Conservation (phyloP, 2,113 vertebrate species). For the Gasterosteus aculeatus region DNA sequence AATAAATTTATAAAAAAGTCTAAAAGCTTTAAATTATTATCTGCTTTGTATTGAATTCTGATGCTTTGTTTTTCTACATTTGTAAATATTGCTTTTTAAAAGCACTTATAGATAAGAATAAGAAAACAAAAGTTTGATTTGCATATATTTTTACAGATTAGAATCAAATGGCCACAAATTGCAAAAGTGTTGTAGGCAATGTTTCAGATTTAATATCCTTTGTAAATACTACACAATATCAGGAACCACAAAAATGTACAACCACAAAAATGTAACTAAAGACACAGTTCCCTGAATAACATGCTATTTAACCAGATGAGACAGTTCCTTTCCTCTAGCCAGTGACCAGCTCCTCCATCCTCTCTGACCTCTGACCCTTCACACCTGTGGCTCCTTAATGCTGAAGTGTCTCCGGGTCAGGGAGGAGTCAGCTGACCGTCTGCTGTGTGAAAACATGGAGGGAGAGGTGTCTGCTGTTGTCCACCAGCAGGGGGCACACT, state of each 20-base stretch:
- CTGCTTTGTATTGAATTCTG: background rate
- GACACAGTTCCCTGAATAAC: background rate
- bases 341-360: background rate
- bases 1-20: too few relatives aligned
- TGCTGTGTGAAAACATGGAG: background rate
- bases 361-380: slow-evolving; percentile 34
- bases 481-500: slow-evolving; percentile 53
- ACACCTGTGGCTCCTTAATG: slow-evolving; percentile 20
- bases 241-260: background rate
- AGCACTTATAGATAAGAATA: background rate
- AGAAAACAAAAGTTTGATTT: background rate
- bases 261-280: background rate
- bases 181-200: background rate
- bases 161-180: background rate
- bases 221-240: background rate
- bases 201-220: background rate
- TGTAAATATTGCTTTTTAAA: background rate
- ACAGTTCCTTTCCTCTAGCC: background rate
- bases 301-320: background rate
- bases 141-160: background rate
- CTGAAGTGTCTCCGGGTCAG: slow-evolving; percentile 15
- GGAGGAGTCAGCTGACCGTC: background rate
- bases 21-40: background rate
- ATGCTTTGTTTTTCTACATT: background rate
- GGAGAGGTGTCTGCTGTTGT: background rate